Evolutionary conservation across 2,797 vertebrate genomes (phyloP), one percentile per base, ranked within the genome.

Genomic region (Coreius guichenoti): DNA sequence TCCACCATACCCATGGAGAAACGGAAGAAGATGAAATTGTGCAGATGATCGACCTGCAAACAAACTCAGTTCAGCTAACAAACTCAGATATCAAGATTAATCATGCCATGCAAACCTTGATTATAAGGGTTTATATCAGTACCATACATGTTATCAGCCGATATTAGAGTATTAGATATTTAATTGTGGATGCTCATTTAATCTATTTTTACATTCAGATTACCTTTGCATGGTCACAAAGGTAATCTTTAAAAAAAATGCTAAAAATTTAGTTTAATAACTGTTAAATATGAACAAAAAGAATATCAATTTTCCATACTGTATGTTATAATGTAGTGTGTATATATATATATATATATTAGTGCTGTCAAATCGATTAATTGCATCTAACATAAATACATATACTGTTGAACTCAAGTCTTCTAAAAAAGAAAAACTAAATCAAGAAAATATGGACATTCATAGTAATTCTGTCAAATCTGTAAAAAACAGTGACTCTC

Each of bases 1-100:
- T 99, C 98, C 90, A 98, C 93, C 92, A 99, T 99, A 29, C 98
- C 98, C 98, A 99, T 99, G 39, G 97, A 97, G 92, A 99, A 99
- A n/a, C 98, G 97, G 90, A 99, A 99, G 90, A 98, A 95, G 93
- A 99, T 99, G 91, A 99, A 99, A 88, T 96, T 97, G 92, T 99
- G 98, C 82, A 99, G 92, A 81, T 99, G 98, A 73, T 99, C 97
- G 89, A 98, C 98, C 98, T 99, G 92, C 68, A 45, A 88, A 65
- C 29, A 87, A 23, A 80, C 85, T 14, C 3, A 58, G 58, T 26
- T 33, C 5, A 45, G 49, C 73, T 58, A 43, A 72, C 58, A 49
- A 75, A 23, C 36, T 54, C n/a, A 58, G 45, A 49, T 33, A 43
- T 56, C 58, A 56, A 47, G 47, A 36, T 19, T 2, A 68, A 68